Base-by-base conservation (phyloP, 2,113 vertebrate genomes). In the Tenrec ecaudatus region DNA sequence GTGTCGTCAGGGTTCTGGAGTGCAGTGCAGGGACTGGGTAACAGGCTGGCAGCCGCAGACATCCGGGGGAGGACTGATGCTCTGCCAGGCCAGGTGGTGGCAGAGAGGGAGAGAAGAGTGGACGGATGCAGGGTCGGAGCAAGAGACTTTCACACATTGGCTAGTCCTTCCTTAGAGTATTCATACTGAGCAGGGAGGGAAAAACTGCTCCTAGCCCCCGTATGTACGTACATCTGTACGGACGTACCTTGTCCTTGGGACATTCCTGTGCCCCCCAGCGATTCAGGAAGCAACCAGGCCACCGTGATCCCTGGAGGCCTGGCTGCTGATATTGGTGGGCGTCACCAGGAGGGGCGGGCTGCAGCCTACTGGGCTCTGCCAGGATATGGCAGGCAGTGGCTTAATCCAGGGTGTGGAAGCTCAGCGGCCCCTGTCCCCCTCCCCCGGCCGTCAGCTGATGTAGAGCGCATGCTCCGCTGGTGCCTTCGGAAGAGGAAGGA, bases 401-500 rank as follows among this genome's bases (percentile, higher is more conserved):
- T n/a, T 76, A 8, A 40, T n/a, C 27, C 1, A 5, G 14, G 38
- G 38, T 20, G 11, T 47, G 16, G n/a, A 62, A 62, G 38, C 69
- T 29, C 1, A 40, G 40, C 40, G 3, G 40, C 38, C 57, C 5
- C 58, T 4, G 0, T 14, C 9, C 40, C 29, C 40, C 29, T n/a
- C 22, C 14, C n/a, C n/a, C n/a, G n/a, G n/a, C n/a, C n/a, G n/a
- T 33, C 47, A 40, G 92, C 95, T 86, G 87, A 33, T 40, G 6
- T 0, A 40, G 20, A 84, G 47, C 2, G 16, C 25, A 1, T 36
- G n/a, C 23, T 79, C 80, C 83, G 75, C 76, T 66, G 85, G 82
- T 79, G 40, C 69, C 15, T 57, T 86, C 86, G 69, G 75, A 77
- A 33, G 76, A 77, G 86, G 82, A 84, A 87, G 78, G 75, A 90